Percentiles rank a stretch among this genome's conserved stretches.
Conservation (phyloP, 2,797 vertebrate genomes). For the Pseudotriccus pelzelni region DNA sequence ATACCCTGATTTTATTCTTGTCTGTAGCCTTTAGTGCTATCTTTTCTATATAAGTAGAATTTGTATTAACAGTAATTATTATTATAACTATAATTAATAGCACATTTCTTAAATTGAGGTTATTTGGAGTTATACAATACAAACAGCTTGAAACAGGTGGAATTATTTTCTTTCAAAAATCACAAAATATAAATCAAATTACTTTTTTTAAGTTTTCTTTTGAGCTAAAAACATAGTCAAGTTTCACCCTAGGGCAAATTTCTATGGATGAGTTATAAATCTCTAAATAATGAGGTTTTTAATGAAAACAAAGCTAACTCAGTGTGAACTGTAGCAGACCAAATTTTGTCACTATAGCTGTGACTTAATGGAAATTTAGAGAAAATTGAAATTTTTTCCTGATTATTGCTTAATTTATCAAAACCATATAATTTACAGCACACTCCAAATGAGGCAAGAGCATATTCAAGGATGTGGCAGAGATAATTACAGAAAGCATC, state of each 20-base stretch:
- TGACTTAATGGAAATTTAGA: constrained; percentile 69
- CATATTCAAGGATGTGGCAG: constrained; percentile 49
- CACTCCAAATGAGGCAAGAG: constrained; percentile 64
- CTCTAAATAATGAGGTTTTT: constrained; percentile 77
- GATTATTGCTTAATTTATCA: constrained; percentile 76
- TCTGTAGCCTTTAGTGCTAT: neutral
- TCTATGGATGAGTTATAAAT: constrained; percentile 69
- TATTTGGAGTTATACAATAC: neutral
- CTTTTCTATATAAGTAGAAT: neutral
- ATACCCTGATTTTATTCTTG: neutral
- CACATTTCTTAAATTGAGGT: constrained; percentile 2
- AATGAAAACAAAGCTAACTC: constrained; percentile 72
- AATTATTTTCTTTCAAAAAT: neutral
- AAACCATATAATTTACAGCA: constrained; percentile 55
- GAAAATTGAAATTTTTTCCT: constrained; percentile 69
- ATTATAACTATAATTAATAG: neutral
- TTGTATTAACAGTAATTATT: neutral
- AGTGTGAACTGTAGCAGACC: constrained; percentile 68
- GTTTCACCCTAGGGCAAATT: constrained; percentile 54
- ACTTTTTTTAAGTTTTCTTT: neutral
- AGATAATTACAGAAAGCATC: constrained; percentile 57
- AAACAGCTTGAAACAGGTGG: neutral
- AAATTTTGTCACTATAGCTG: constrained; percentile 56
- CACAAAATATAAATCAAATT: neutral
- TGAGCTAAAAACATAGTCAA: constrained; percentile 15